phyloP scores from a whole-genome alignment of 1,140 invertebrate genomes.

The Daktulosphaira vitifoliae region DNA sequence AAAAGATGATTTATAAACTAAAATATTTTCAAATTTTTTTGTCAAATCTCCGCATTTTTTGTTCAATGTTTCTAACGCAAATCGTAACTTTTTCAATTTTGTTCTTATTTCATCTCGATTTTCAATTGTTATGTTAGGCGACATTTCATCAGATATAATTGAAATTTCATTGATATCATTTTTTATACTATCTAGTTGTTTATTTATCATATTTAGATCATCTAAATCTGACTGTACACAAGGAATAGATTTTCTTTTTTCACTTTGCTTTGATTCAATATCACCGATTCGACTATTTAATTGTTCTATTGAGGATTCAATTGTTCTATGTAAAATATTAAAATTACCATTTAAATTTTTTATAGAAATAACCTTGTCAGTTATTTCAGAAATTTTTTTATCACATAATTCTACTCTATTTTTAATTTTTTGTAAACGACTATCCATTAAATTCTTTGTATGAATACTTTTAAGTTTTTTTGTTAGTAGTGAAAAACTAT shows the following conservation, averaged over 20 bases:
- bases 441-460: slow-evolving; percentile 7
- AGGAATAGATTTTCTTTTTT: slow-evolving; percentile 52
- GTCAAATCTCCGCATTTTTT: slow-evolving; percentile 75
- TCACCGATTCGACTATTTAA: slow-evolving; percentile 62
- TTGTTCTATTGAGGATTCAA: slow-evolving; percentile 69
- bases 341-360: slow-evolving; percentile 47
- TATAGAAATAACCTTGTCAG: slow-evolving; percentile 35
- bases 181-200: slow-evolving; percentile 69
- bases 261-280: slow-evolving; percentile 56
- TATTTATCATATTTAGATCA: slow-evolving; percentile 62
- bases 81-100: slow-evolving; percentile 69
- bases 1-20: slow-evolving; percentile 79
- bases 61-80: slow-evolving; percentile 70
- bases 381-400: slow-evolving; percentile 13
- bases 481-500: not conserved
- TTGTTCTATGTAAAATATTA: slow-evolving; percentile 54
- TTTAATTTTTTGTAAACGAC: slow-evolving; percentile 5
- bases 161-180: slow-evolving; percentile 67
- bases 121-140: slow-evolving; percentile 75
- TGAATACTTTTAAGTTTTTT: not conserved
- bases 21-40: slow-evolving; percentile 74
- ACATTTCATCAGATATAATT: slow-evolving; percentile 76
- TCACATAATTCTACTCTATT: not conserved
- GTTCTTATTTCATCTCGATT: slow-evolving; percentile 73
- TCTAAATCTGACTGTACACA: slow-evolving; percentile 59